Evolutionary conservation across 23 tunicate species (phyloP).

Genomic region (Ascidia mentula): DNA sequence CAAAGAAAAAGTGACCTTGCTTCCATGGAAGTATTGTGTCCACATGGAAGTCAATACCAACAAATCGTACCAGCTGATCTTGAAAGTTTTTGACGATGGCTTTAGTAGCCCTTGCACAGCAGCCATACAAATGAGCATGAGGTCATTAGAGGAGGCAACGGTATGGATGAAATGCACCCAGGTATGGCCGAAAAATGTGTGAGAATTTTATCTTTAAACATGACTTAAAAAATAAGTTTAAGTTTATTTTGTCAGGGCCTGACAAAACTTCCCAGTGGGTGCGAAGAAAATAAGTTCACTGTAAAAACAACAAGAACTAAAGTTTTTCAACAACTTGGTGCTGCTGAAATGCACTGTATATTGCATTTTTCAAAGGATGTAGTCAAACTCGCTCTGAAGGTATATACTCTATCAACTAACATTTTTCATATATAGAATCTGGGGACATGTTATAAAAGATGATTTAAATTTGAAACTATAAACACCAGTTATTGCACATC

Average conservation of each 20-base stretch:
- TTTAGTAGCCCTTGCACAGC: background rate
- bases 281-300: conserved; percentile 32
- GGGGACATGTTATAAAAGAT: no score
- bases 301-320: conserved; percentile 24
- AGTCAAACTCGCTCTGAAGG: conserved; percentile 43
- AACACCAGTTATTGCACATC: no score
- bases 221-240: background rate
- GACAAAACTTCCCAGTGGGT: conserved; percentile 36
- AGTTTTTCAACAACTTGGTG: conserved; percentile 28
- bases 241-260: conserved; percentile 16
- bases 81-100: background rate
- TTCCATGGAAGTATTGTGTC: background rate
- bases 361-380: conserved; percentile 20
- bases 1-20: background rate
- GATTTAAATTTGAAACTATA: no score
- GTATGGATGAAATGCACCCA: conserved; percentile 56
- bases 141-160: conserved; percentile 40
- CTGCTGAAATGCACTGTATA: conserved; percentile 37
- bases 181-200: conserved; percentile 4
- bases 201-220: background rate
- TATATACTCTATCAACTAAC: background rate
- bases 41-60: background rate
- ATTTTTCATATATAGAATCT: no score
- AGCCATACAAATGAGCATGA: conserved; percentile 24
- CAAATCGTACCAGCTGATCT: background rate